phyloP scores from a whole-genome alignment of 2,888 invertebrate genomes.

The Xestia xanthographa region DNA sequence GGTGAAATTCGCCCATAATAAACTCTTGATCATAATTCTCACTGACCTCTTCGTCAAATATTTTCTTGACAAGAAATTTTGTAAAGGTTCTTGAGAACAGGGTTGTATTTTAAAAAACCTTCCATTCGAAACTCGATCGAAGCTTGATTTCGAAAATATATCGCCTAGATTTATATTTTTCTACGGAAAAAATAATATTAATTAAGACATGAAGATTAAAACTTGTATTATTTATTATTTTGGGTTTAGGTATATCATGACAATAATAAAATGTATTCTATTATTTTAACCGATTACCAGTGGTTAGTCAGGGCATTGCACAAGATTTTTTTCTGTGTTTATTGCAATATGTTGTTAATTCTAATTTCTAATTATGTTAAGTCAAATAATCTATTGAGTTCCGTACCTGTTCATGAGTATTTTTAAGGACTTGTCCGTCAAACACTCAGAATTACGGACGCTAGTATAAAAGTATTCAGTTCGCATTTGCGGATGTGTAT shows the following conservation, averaged over 20 bases:
- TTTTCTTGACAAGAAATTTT: not conserved
- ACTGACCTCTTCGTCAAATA: not conserved
- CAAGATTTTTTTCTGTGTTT: not conserved
- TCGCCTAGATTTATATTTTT: conserved; percentile 17
- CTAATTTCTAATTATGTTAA: conserved; percentile 14
- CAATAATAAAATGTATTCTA: conserved; percentile 36
- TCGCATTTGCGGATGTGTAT: not conserved
- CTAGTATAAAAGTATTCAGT: not conserved
- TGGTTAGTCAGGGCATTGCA: not conserved
- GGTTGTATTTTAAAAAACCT: not conserved
- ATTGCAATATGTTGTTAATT: conserved; percentile 19
- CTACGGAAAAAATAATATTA: not conserved
- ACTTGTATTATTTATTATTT: not conserved
- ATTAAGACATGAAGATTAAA: not conserved
- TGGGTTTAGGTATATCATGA: conserved; percentile 48
- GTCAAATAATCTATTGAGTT: conserved; percentile 49
- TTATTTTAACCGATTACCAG: conserved; percentile 2
- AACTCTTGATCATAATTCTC: not conserved
- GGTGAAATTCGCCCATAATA: not conserved
- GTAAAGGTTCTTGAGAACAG: not conserved
- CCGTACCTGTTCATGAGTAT: conserved; percentile 27
- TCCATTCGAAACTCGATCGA: not conserved
- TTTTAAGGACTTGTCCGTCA: not conserved
- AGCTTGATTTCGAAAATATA: conserved; percentile 5
- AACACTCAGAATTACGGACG: not conserved